Conservation (phyloP, 2,888 invertebrate species). For the Ectemnius cavifrons region DNA sequence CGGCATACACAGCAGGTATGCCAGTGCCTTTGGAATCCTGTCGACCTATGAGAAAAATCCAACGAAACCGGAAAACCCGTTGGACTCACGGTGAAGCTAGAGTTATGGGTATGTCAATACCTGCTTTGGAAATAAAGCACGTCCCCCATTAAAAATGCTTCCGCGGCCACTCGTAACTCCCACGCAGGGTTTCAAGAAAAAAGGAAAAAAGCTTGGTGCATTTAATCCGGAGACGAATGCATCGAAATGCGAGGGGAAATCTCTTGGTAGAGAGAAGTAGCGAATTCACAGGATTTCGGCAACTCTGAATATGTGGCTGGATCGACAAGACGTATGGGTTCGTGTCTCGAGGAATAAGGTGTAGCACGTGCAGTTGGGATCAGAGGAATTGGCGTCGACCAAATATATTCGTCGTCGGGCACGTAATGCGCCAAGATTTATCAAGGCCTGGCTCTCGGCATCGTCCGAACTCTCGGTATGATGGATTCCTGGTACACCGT, state of each 20-base stretch:
- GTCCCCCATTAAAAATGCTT: conserved; percentile 2
- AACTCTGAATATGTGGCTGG: too few relatives aligned
- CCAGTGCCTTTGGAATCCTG: not conserved
- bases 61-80: not conserved
- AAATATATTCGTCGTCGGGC: conserved; percentile 32
- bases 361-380: conserved; percentile 18
- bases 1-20: conserved; percentile 22
- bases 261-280: too few relatives aligned
- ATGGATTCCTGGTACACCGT: conserved; percentile 21
- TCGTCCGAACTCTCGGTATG: conserved; percentile 16
- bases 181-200: too few relatives aligned
- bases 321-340: conserved; percentile 21
- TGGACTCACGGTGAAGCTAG: not conserved
- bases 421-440: conserved; percentile 39
- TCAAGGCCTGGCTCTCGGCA: conserved; percentile 31
- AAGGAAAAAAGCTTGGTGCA: not conserved
- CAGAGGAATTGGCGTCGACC: conserved; percentile 35
- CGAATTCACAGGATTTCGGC: too few relatives aligned
- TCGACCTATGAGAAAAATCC: conserved; percentile 3
- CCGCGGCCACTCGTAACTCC: not conserved
- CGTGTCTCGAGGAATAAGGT: conserved; percentile 16
- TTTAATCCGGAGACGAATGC: not conserved
- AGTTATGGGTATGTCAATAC: too few relatives aligned
- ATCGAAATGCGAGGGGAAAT: too few relatives aligned
- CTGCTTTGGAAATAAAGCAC: too few relatives aligned